Conservation (phyloP, 2,113 vertebrate genomes). For the Toxostoma redivivum region DNA sequence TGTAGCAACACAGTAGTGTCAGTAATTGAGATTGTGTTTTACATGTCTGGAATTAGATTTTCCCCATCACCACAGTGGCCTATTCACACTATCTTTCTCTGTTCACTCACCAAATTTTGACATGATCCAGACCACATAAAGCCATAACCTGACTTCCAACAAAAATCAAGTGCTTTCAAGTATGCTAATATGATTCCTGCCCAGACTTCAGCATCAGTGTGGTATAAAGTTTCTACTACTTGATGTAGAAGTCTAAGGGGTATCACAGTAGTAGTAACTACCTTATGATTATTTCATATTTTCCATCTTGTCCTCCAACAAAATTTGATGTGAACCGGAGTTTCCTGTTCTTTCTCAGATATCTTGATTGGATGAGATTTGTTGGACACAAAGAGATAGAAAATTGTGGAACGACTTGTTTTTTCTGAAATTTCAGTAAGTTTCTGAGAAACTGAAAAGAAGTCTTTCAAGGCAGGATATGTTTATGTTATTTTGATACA, state of each 20-base stretch:
- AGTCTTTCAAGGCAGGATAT: background rate
- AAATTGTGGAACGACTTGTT: background rate
- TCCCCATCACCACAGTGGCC: background rate
- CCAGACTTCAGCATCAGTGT: rapidly evolving
- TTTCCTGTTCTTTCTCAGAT: background rate
- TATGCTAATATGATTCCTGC: background rate
- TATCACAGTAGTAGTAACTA: background rate
- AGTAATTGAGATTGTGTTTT: background rate
- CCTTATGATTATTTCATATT: background rate
- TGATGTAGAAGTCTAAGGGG: background rate
- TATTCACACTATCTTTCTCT: background rate
- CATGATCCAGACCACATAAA: background rate
- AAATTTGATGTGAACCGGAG: background rate
- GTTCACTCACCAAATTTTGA: background rate
- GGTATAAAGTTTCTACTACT: background rate
- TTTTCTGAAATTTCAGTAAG: background rate
- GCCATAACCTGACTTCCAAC: background rate
- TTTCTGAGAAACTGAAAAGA: background rate
- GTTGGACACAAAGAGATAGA: rapidly evolving
- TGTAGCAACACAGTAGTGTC: background rate
- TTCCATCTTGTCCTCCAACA: background rate
- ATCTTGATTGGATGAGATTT: background rate
- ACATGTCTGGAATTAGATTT: background rate
- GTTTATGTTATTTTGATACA: background rate
- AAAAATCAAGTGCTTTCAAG: background rate